Evolutionary conservation across 2,797 vertebrate genomes (phyloP), one percentile per base, ranked within the genome.

Genomic region (Cottoperca gobio): DNA sequence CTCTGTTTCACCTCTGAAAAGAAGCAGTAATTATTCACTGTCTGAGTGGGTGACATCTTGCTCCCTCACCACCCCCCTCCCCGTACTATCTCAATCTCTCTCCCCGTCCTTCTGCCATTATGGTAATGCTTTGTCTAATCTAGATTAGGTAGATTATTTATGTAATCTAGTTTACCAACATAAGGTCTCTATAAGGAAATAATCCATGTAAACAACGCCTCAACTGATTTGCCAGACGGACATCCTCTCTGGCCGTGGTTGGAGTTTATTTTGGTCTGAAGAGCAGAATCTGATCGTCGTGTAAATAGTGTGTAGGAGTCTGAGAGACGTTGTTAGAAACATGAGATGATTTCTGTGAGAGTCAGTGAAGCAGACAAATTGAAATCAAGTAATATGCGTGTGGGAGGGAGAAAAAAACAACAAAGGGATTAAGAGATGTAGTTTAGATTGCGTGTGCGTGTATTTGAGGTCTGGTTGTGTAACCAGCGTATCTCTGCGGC

Each of bases 111-210:
- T 55, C 49, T 60, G 69, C 72, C 78, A 76, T 81, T 73, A 66
- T 81, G 58, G 69, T 87, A 90, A 88, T 58, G 60, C 73, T 46
- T 78, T 87, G 86, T 88, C 80, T 91, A 87, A 91, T 90, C 79
- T 74, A 87, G 87, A 93, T 92, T 72, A 85, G 66, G 69, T 67
- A 59, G 82, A 92, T 92, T 88, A 89, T 73, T 89, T 50, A 76
- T 80, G 65, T 93, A 88, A 92, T 93, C 85, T 91, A 83, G 82
- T 91, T 91, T 82, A 88, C 73, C 60, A 72, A 53, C 79, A 90
- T 86, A 79, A 61, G 70, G 86, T 72, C 83, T 68, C 73, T 66
- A 65, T 73, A 81, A 83, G 43, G 35, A 79, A 45, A 78, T 89
- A 84, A 91, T 91, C 83, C 71, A 31, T 31, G n/a, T 81, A 79